Evolutionary conservation across 2,888 invertebrate genomes (phyloP).

Genomic region (Drosophila hamatofila): DNA sequence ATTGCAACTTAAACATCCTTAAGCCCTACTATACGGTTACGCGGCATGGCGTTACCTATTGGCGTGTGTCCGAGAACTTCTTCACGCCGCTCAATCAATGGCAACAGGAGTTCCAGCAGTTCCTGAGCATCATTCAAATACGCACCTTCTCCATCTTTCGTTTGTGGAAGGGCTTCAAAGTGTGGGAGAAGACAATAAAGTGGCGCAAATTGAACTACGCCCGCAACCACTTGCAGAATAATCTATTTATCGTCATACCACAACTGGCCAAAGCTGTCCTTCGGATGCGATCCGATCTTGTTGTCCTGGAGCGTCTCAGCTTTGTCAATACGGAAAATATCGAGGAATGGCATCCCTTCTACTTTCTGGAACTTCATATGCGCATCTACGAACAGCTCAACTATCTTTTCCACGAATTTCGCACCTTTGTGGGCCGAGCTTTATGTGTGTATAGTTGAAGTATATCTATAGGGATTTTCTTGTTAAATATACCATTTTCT

Average conservation of each 20-base stretch:
- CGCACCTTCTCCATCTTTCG: conserved; percentile 89
- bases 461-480: not conserved
- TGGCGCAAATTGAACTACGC: conserved; percentile 89
- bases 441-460: conserved; percentile 85
- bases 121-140: conserved; percentile 91
- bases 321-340: conserved; percentile 87
- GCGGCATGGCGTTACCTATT: conserved; percentile 92
- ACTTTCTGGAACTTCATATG: conserved; percentile 90
- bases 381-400: conserved; percentile 81
- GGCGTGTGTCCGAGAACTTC: conserved; percentile 89
- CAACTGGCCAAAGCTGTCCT: conserved; percentile 90
- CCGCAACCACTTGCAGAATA: conserved; percentile 87
- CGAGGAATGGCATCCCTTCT: conserved; percentile 87
- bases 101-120: conserved; percentile 93
- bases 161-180: conserved; percentile 92
- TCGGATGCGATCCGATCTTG: conserved; percentile 89
- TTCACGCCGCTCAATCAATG: conserved; percentile 92
- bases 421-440: conserved; percentile 87
- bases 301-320: conserved; percentile 87
- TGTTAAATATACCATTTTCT: not conserved
- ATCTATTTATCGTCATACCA: conserved; percentile 91
- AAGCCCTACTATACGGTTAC: conserved; percentile 93
- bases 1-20: conserved; percentile 88
- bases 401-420: conserved; percentile 85
- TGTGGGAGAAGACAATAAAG: conserved; percentile 91